Conservation (phyloP, 2,113 vertebrate genomes). For the Vulpes ferrilata region DNA sequence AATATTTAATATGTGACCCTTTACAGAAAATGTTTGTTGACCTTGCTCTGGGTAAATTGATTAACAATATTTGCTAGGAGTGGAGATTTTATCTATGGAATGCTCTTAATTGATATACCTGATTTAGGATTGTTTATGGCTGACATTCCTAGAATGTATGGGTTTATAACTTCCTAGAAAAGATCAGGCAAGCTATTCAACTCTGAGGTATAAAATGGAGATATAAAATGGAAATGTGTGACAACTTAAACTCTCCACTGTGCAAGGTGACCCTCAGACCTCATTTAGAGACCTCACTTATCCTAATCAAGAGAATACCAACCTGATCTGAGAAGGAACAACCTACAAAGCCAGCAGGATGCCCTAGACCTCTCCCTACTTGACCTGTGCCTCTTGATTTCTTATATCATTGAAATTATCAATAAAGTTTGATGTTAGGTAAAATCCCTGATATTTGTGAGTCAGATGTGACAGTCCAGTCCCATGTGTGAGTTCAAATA, state of each 20-base stretch:
- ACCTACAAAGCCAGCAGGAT: neutral
- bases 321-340: neutral
- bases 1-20: neutral
- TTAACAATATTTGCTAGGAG: neutral
- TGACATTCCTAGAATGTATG: neutral
- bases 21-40: neutral
- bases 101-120: neutral
- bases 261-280: neutral
- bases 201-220: neutral
- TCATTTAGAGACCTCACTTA: neutral
- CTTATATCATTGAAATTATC: constrained; percentile 17
- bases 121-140: neutral
- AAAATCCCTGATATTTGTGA: neutral
- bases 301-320: neutral
- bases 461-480: neutral
- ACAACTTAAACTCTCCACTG: neutral
- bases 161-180: neutral
- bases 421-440: neutral
- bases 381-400: neutral
- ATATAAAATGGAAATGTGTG: neutral
- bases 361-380: neutral
- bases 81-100: neutral
- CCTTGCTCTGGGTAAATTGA: neutral
- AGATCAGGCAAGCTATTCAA: neutral
- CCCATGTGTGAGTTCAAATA: neutral